phyloP scores from a whole-genome alignment of 2,113 vertebrate genomes.

The Sus scrofa region T2T-Sscrofa CM000813.6:159048501-159049000 shows the following conservation, averaged over 20 bases:
- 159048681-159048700: not conserved
- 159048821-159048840: constrained; percentile 47
- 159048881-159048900: constrained; percentile 61
- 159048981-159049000: constrained; percentile 25
- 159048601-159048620: constrained; percentile 19
- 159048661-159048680: not conserved
- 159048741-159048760: not conserved
- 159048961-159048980: constrained; percentile 36
- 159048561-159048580: not conserved
- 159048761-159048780: constrained; percentile 45
- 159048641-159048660: constrained; percentile 36
- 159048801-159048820: constrained; percentile 14
- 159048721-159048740: constrained; percentile 53
- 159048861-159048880: constrained; percentile 55
- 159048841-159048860: constrained; percentile 57
- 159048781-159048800: constrained; percentile 60
- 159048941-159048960: not conserved
- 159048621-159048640: constrained; percentile 4
- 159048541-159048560: not conserved
- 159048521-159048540: constrained; percentile 29
- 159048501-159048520: constrained; percentile 40
- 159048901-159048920: constrained; percentile 63
- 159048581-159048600: constrained; percentile 15
- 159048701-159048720: constrained; percentile 57
- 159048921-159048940: constrained; percentile 30